Base-by-base conservation (phyloP, 2,797 vertebrate genomes). In the Platyrinchus mystaceus region DNA sequence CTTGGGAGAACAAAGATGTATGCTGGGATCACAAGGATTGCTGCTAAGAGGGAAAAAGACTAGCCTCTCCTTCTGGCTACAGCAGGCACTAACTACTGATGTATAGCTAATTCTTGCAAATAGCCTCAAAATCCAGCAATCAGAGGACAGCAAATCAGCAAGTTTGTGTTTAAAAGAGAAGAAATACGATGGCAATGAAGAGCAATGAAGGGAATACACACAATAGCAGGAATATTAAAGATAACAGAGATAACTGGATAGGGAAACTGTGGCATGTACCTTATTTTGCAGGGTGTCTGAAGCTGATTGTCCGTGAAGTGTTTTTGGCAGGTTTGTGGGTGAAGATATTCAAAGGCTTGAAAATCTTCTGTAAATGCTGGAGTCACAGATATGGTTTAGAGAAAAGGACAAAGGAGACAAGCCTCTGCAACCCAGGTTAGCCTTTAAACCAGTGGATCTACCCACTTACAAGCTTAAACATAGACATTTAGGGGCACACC, bases 261-360 rank as follows among this genome's bases (percentile, higher is more conserved):
- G 41, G 22, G 27, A 49, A 90, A 84, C 23, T 39, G 22, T 17
- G 43, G 50, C 53, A 50, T 0, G 1, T 50, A 68, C 0, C 0
- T 66, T 87, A 84, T 56, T 89, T 91, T 69, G 27, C 43, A 73
- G 67, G 5, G 30, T 69, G 22, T 69, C 77, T 95, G n/a, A 79
- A 80, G 63, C 63, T 84, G 81, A 76, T 52, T 66, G 58, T 22
- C 76, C 14, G 7, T 47, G 2, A 75, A 75, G n/a, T n/a, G 50
- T 3, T 84, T 90, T 67, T 82, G 77, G 44, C 39, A 66, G 43
- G 34, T n/a, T 73, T 73, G 23, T 1, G 5, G 23, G 16, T 41
- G 36, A 93, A 69, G 74, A 89, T 76, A 92, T 34, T 26, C n/a
- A 39, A 68, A 49, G 30, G 17, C n/a, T 52, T 60, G 26, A 90